phyloP scores from a whole-genome alignment of 2,797 vertebrate genomes.

The Onychomys arenicola region DNA sequence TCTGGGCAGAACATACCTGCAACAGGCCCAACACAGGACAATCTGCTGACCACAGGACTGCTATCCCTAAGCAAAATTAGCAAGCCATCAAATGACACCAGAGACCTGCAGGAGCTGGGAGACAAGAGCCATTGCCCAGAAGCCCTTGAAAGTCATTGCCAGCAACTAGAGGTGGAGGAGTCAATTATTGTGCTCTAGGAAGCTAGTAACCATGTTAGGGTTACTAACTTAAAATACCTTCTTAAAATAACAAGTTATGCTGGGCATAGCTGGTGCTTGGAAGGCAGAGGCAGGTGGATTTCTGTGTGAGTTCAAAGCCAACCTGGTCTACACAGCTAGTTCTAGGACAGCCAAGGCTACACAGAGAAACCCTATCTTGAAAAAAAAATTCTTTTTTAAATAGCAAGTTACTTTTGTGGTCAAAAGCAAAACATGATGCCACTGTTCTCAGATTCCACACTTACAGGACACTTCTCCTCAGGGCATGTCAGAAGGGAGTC shows the following conservation, averaged over 20 bases:
- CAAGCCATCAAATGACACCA: background rate
- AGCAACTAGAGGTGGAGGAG: background rate
- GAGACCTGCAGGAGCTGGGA: background rate
- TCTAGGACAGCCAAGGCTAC: background rate
- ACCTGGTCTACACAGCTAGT: background rate
- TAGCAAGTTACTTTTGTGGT: conserved; percentile 24
- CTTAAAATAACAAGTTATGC: conserved; percentile 48
- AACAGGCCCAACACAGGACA: background rate
- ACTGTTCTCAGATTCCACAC: conserved; percentile 3
- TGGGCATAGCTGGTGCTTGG: background rate
- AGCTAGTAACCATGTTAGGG: background rate
- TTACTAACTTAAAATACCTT: background rate
- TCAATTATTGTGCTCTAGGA: background rate
- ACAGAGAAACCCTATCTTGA: background rate
- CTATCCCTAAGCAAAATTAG: background rate
- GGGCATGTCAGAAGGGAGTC: background rate
- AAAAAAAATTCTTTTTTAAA: background rate
- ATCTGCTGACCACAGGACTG: background rate
- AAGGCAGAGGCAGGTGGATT: background rate
- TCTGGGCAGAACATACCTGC: background rate
- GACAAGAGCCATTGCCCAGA: background rate
- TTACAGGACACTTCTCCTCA: background rate
- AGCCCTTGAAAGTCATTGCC: background rate
- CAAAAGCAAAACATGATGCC: conserved; percentile 54
- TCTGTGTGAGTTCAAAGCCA: background rate